Conservation (phyloP, 2,888 invertebrate species). For the Automeris io region DNA sequence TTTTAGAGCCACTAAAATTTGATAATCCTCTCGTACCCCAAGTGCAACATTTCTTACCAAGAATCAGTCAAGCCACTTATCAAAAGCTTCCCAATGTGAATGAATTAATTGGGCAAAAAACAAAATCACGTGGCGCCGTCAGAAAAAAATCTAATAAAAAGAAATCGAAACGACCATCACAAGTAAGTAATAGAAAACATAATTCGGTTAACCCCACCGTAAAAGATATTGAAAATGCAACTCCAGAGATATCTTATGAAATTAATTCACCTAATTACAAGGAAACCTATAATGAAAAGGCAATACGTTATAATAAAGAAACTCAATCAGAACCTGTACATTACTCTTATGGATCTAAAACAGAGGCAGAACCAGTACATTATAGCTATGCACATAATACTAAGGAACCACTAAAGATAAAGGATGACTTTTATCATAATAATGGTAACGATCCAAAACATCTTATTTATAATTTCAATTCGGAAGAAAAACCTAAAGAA, state of each 20-base stretch:
- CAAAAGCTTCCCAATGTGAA: slow-evolving; percentile 43
- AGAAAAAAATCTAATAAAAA: slow-evolving; percentile 40
- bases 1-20: slow-evolving; percentile 63
- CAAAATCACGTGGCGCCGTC: slow-evolving; percentile 39
- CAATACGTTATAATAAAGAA: slow-evolving; percentile 56
- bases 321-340: slow-evolving; percentile 49
- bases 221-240: slow-evolving; percentile 35
- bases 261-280: slow-evolving; percentile 57
- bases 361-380: slow-evolving; percentile 44
- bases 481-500: slow-evolving; percentile 27
- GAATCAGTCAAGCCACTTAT: slow-evolving; percentile 51
- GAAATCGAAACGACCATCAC: slow-evolving; percentile 36
- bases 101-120: slow-evolving; percentile 41
- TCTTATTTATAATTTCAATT: slow-evolving; percentile 40
- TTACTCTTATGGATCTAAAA: slow-evolving; percentile 46
- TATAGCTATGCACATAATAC: slow-evolving; percentile 44
- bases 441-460: slow-evolving; percentile 42
- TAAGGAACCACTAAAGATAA: slow-evolving; percentile 39
- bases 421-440: slow-evolving; percentile 38
- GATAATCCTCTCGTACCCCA: slow-evolving; percentile 66
- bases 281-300: slow-evolving; percentile 57
- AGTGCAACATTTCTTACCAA: slow-evolving; percentile 66
- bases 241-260: slow-evolving; percentile 55
- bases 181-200: slow-evolving; percentile 34
- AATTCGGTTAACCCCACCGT: slow-evolving; percentile 33